phyloP scores from a whole-genome alignment of 2,888 invertebrate species.

The Eubasilissa splendida region DNA sequence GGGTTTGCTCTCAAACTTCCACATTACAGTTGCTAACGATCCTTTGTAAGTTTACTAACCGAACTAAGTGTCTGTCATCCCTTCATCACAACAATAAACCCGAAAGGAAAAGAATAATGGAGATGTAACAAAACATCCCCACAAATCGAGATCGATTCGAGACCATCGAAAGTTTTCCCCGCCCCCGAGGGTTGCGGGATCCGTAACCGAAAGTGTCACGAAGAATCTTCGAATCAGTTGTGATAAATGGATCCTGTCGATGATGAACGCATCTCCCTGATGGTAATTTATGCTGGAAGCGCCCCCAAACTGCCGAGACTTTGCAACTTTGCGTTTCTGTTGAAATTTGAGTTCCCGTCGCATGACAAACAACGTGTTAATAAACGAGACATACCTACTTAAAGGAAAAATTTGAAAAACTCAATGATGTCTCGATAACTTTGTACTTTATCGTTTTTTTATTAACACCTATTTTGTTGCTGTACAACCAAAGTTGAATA shows the following conservation, averaged over 20 bases:
- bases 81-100: conserved; percentile 32
- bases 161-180: neutral
- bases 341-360: neutral
- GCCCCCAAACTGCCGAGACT: conserved; percentile 10
- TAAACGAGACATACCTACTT: too few relatives aligned
- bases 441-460: too few relatives aligned
- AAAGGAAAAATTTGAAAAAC: too few relatives aligned
- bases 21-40: neutral
- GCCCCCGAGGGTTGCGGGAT: neutral
- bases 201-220: neutral
- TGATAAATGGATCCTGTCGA: conserved; percentile 27
- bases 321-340: conserved; percentile 3
- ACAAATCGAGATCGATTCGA: conserved; percentile 6
- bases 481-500: too few relatives aligned
- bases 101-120: conserved; percentile 13
- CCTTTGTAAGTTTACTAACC: conserved; percentile 12
- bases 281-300: conserved; percentile 18
- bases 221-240: neutral
- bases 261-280: conserved; percentile 21
- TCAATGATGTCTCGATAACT: too few relatives aligned
- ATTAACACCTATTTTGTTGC: too few relatives aligned
- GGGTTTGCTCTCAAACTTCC: neutral
- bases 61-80: conserved; percentile 23
- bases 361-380: neutral
- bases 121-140: conserved; percentile 9